Conservation (phyloP, 2,113 vertebrate genomes). For the Aspiorhynchus laticeps region DNA sequence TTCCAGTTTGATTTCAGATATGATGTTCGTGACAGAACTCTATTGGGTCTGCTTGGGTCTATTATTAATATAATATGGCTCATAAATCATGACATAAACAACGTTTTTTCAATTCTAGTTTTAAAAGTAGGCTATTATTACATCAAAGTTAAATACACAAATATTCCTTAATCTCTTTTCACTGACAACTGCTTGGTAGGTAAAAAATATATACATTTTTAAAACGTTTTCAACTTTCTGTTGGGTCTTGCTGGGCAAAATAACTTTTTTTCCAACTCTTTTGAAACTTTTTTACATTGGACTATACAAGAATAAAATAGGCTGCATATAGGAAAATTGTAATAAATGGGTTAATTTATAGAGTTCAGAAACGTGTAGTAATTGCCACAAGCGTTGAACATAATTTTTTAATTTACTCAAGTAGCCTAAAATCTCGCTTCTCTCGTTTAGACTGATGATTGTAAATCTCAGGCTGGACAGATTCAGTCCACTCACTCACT, state of each 20-base stretch:
- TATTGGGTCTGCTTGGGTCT: background rate
- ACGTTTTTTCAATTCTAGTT: background rate
- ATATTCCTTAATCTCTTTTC: background rate
- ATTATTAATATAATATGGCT: background rate
- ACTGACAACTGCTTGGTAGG: background rate
- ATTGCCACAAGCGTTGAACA: background rate
- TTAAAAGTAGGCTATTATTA: background rate
- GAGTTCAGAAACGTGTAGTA: background rate
- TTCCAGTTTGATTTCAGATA: background rate
- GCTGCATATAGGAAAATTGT: background rate
- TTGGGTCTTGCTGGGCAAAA: background rate
- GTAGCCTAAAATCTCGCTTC: background rate
- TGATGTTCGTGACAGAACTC: background rate
- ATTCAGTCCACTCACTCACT: slow-evolving; percentile 67
- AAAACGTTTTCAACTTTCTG: background rate
- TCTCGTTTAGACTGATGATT: background rate
- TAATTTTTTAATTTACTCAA: background rate
- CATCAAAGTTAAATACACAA: background rate
- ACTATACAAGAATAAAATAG: background rate
- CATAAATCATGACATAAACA: background rate
- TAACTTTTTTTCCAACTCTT: background rate
- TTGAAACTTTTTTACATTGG: background rate
- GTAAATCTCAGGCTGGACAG: background rate
- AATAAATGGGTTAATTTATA: background rate
- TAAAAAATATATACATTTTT: background rate